A percentile compares a stretch with the other conserved stretches of the same genome.
Evolutionary conservation across 2,113 vertebrate genomes (phyloP).

Genomic region (Mesocricetus auratus): DNA sequence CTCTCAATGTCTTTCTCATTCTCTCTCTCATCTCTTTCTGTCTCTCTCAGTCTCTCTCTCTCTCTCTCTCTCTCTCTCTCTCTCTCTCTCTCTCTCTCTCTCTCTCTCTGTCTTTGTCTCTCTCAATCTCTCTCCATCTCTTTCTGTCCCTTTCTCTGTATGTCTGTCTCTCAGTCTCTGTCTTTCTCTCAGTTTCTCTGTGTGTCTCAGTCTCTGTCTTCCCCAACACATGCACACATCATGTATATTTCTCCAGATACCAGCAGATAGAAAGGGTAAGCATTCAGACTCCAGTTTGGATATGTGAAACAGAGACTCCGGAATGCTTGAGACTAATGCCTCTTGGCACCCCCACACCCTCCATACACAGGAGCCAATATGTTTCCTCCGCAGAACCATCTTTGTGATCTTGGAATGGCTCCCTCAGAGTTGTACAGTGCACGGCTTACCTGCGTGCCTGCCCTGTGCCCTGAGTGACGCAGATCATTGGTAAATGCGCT

Average conservation of each 20-base stretch:
- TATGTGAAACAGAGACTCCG: not conserved
- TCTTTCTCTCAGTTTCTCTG: no score
- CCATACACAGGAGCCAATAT: not conserved
- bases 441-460: no score
- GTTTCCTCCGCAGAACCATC: not conserved
- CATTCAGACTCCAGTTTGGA: not conserved
- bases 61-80: not conserved
- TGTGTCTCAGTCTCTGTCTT: not conserved
- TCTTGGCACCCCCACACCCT: not conserved
- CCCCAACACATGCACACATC: not conserved
- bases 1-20: not conserved
- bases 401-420: not conserved
- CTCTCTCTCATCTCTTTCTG: not conserved
- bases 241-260: not conserved
- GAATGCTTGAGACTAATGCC: not conserved
- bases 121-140: not conserved
- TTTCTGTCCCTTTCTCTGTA: fast-evolving
- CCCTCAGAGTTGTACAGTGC: not conserved
- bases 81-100: not conserved
- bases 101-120: not conserved
- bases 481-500: not conserved
- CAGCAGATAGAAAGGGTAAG: not conserved
- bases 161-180: not conserved
- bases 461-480: not conserved
- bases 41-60: not conserved